A percentile compares a stretch with the other conserved stretches of the same genome.
Conservation (phyloP, 1,140 invertebrate genomes). For the Platyura marginata region DNA sequence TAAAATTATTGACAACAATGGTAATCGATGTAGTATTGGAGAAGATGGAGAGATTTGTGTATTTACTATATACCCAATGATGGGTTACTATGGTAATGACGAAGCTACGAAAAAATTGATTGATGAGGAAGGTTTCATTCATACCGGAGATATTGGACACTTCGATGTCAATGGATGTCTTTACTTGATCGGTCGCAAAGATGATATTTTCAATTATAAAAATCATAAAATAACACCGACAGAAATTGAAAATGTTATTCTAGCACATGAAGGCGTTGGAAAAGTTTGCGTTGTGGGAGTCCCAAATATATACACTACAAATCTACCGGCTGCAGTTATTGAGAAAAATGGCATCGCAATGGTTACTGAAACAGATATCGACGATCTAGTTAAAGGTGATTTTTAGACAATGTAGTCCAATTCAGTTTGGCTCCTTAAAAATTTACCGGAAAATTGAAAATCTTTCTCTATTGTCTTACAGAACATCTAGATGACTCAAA, state of each 20-base stretch:
- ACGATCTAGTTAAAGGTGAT: background rate
- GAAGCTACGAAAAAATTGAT: slow-evolving; percentile 27
- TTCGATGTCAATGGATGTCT: slow-evolving; percentile 32
- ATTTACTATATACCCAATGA: background rate
- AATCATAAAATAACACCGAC: slow-evolving; percentile 23
- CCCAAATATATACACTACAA: background rate
- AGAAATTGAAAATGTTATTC: slow-evolving; percentile 13
- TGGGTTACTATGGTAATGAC: background rate
- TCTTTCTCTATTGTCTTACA: background rate
- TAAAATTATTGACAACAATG: background rate
- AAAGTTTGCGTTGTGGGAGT: background rate
- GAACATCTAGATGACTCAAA: background rate
- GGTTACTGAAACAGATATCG: background rate
- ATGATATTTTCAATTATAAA: slow-evolving; percentile 32
- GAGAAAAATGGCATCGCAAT: background rate
- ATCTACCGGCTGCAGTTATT: background rate
- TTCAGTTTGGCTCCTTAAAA: background rate
- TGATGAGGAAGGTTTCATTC: slow-evolving; percentile 40
- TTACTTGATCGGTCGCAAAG: slow-evolving; percentile 38
- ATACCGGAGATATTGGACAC: slow-evolving; percentile 46
- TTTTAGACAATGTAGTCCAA: background rate
- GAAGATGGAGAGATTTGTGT: background rate
- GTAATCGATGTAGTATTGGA: background rate
- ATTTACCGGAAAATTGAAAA: too few species aligned
- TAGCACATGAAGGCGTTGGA: background rate